Base-by-base conservation (phyloP, 2,888 invertebrate genomes). In the Epistrophe grossulariae region DNA sequence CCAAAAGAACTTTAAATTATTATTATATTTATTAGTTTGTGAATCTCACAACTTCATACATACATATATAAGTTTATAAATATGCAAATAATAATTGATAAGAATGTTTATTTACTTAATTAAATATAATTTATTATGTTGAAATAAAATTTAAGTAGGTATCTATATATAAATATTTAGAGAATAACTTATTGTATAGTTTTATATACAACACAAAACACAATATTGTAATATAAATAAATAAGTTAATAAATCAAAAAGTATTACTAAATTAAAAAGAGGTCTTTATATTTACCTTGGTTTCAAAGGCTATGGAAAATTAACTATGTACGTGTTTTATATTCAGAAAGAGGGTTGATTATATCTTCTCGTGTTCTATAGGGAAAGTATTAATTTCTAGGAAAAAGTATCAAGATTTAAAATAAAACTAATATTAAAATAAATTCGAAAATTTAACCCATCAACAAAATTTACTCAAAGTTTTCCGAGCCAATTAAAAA, bases 171-270 rank as follows among this genome's bases (percentile, higher is more conserved):
- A 8, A 28, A 31, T 28, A 55, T 74, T 66, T 66, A 72, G 57
- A 60, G 2, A 66, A 79, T 28, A 72, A 79, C 35, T 83, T 76
- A 62, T 76, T 83, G 87, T 87, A 87, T 87, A 87, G 87, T 87
- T 87, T 83, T 87, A 87, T 87, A 87, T 87, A 93, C 94, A 98
- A 78, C 8, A 9, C 19, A 50, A 17, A 24, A 50, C 11, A 45
- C 31, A 31, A 31, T 31, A 64, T 76, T 84, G 59, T 68, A 77
- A 76, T 57, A 40, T 71, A 76, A 64, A 62, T 55, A 62, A 45
- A 5, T 52, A 59, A 59, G 66, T 52, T 35, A 76, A 71, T 81
- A 77, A 76, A 81, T 70, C 57, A 60, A 60, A 71, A 66, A 76
- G 43, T 55, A 57, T 66, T 66, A 55, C 48, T 76, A 31, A 66